Conservation (phyloP, 2,113 vertebrate genomes). For the Antechinus stuartii region DNA sequence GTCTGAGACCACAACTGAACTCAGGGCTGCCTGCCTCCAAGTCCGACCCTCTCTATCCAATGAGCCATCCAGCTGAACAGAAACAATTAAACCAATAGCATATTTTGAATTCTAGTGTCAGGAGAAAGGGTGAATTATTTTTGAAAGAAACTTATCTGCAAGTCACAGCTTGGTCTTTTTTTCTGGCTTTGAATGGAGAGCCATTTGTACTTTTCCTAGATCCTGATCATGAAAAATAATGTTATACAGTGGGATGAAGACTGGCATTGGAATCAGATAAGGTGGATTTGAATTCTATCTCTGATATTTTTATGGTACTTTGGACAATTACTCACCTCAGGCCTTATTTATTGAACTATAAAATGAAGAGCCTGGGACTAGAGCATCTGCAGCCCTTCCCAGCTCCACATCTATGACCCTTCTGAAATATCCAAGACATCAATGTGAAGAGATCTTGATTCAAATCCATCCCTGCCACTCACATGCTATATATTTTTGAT, state of each 20-base stretch:
- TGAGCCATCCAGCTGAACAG: neutral
- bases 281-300: neutral
- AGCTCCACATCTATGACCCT: neutral
- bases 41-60: neutral
- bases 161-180: neutral
- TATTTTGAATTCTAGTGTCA: neutral
- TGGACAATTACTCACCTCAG: neutral
- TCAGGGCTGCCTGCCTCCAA: neutral
- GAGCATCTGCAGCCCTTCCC: too few relatives aligned
- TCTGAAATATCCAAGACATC: neutral
- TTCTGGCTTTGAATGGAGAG: neutral
- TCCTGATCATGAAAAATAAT: neutral
- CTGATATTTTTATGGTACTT: neutral
- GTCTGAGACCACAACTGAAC: neutral
- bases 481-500: neutral
- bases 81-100: neutral
- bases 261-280: neutral
- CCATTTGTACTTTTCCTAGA: neutral
- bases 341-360: neutral
- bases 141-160: neutral
- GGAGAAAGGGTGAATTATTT: neutral
- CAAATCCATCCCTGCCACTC: neutral
- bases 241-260: neutral
- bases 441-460: neutral
- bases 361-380: neutral